Conservation (phyloP, 1,140 invertebrate genomes). For the Caenorhabditis tropicalis region DNA sequence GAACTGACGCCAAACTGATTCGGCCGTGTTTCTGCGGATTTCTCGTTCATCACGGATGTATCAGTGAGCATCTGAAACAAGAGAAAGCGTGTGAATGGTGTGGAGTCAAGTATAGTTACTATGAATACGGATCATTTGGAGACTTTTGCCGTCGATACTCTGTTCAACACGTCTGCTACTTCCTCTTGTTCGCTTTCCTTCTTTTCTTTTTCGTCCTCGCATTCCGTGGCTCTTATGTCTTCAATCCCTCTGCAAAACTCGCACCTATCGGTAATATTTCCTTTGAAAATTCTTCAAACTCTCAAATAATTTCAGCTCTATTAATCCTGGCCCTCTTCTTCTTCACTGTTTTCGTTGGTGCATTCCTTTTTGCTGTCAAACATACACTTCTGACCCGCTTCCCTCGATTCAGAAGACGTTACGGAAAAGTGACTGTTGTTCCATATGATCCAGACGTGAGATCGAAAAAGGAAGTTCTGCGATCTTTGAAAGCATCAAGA, state of each 20-base stretch:
- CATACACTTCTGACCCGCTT: neutral
- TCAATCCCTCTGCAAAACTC: neutral
- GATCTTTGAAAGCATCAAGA: neutral
- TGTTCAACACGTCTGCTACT: neutral
- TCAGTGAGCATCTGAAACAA: neutral
- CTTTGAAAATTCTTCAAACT: neutral
- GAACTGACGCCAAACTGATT: conserved; percentile 13
- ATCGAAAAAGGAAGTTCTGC: neutral
- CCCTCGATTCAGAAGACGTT: conserved; percentile 5
- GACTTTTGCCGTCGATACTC: conserved; percentile 18
- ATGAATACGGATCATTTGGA: neutral
- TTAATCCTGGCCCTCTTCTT: neutral
- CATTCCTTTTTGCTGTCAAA: neutral
- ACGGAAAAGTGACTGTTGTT: conserved; percentile 1
- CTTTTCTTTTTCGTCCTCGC: neutral
- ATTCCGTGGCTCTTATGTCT: neutral
- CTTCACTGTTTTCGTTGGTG: neutral
- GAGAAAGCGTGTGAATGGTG: conserved; percentile 12
- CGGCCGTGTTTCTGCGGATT: conserved; percentile 18
- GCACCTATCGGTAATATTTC: neutral
- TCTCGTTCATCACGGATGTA: conserved; percentile 24
- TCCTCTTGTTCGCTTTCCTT: neutral
- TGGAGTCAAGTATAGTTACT: conserved; percentile 31
- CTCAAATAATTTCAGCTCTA: neutral
- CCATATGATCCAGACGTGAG: neutral